phyloP scores from a whole-genome alignment of 2,113 vertebrate genomes.

The Lichenostomus cassidix region DNA sequence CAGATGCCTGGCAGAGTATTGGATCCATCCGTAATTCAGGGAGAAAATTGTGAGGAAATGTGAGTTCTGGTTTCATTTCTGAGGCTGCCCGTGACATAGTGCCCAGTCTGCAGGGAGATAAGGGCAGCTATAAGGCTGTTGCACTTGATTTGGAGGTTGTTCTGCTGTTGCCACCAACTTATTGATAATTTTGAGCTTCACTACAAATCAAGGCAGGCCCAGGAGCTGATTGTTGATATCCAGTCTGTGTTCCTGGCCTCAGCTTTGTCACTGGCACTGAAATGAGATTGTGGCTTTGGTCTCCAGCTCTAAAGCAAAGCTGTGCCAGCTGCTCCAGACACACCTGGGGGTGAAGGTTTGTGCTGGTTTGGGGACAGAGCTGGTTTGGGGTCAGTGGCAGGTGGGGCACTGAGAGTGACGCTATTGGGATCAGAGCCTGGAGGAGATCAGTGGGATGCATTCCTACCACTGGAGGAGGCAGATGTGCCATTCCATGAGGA shows the following conservation, averaged over 20 bases:
- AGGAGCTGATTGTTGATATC: neutral
- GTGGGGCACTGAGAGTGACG: neutral
- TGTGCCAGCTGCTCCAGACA: neutral
- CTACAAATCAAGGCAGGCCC: neutral
- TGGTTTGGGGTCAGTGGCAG: neutral
- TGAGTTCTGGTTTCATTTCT: neutral
- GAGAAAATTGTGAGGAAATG: neutral
- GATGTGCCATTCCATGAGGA: rapidly evolving
- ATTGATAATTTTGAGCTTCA: neutral
- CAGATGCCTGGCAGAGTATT: neutral
- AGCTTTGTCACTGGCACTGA: neutral
- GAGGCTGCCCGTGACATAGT: neutral
- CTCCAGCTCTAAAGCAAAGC: neutral
- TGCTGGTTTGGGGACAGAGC: neutral
- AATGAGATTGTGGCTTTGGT: neutral
- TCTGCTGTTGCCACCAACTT: slow-evolving; percentile 30
- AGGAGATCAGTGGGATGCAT: rapidly evolving
- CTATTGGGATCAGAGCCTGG: neutral
- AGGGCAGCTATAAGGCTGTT: neutral
- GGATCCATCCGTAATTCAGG: slow-evolving; percentile 11
- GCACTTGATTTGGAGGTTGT: slow-evolving; percentile 32
- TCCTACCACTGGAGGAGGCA: neutral
- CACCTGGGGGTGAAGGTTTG: neutral
- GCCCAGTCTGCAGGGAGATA: slow-evolving; percentile 7
- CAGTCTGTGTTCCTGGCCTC: neutral